Conservation (phyloP, 2,113 vertebrate genomes). For the Xenopus borealis region DNA sequence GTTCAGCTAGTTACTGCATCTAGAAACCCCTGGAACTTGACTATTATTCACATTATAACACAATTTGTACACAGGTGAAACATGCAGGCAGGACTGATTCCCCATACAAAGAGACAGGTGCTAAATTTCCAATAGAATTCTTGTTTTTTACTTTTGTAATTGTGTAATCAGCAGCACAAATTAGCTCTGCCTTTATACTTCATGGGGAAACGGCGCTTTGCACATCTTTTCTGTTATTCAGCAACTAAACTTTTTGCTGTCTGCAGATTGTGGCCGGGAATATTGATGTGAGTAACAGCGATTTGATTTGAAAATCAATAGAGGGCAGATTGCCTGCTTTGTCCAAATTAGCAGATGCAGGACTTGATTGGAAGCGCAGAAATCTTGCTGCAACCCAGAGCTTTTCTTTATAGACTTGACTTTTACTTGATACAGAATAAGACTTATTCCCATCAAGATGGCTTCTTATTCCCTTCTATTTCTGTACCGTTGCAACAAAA, state of each 20-base stretch:
- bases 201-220: background rate
- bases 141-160: too few species aligned
- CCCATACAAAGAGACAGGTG: too few species aligned
- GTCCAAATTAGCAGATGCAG: conserved; percentile 30
- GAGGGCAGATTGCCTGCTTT: conserved; percentile 40
- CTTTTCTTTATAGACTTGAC: conserved; percentile 21
- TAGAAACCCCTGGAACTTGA: too few species aligned
- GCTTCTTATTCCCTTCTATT: conserved; percentile 17
- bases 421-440: conserved; percentile 11
- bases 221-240: conserved; percentile 3
- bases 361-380: conserved; percentile 22
- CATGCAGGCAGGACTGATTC: too few species aligned
- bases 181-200: too few species aligned
- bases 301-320: conserved; percentile 34
- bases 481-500: conserved; percentile 28
- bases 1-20: too few species aligned
- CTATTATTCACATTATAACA: too few species aligned
- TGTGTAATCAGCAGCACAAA: too few species aligned
- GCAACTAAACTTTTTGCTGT: conserved; percentile 15
- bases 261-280: conserved; percentile 12
- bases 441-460: conserved; percentile 31
- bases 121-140: too few species aligned
- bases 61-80: too few species aligned
- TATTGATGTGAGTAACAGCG: conserved; percentile 36
- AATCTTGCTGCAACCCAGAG: conserved; percentile 25